Percentiles rank a stretch among this genome's conserved stretches.
These are phyloP conservation scores for Indri indri DNA, from an alignment of 2,113 vertebrate genomes.

Conservation along the genomic window DNA sequence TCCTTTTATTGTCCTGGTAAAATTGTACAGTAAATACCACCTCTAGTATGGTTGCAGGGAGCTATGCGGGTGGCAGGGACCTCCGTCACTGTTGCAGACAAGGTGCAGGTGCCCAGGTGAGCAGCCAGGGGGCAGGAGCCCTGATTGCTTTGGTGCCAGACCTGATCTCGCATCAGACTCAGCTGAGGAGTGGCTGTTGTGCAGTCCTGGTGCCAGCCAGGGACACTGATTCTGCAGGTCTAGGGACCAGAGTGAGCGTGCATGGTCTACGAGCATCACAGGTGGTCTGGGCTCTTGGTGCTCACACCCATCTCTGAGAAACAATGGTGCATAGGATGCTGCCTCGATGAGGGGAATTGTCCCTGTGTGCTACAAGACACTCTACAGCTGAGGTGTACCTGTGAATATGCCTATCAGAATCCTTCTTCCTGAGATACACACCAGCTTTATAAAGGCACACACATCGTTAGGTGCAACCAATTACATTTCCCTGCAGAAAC, in stretches of 20 bases:
- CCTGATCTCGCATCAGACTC: background rate
- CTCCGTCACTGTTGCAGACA: background rate
- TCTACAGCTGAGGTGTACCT: background rate
- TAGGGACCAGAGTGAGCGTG: background rate
- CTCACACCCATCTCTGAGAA: background rate
- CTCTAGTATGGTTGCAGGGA: background rate
- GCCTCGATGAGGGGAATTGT: background rate
- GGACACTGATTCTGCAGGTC: background rate
- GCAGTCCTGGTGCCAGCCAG: too few relatives aligned
- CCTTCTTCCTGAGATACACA: background rate
- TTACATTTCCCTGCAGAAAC: background rate
- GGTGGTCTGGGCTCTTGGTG: background rate
- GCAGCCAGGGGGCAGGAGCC: background rate
- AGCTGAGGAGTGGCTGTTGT: too few relatives aligned
- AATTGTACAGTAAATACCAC: background rate
- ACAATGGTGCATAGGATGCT: background rate
- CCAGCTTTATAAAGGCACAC: background rate
- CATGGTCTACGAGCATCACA: rapidly evolving
- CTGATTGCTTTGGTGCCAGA: rapidly evolving
- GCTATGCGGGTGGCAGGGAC: background rate
- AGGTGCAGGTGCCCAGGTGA: background rate
- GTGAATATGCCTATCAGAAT: background rate
- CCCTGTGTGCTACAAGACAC: background rate
- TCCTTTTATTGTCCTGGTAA: background rate
- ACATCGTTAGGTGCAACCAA: background rate